These are phyloP conservation scores for Himalopsyche anomala DNA, from an alignment of 2,888 invertebrate genomes.

Conservation along the genomic window DNA sequence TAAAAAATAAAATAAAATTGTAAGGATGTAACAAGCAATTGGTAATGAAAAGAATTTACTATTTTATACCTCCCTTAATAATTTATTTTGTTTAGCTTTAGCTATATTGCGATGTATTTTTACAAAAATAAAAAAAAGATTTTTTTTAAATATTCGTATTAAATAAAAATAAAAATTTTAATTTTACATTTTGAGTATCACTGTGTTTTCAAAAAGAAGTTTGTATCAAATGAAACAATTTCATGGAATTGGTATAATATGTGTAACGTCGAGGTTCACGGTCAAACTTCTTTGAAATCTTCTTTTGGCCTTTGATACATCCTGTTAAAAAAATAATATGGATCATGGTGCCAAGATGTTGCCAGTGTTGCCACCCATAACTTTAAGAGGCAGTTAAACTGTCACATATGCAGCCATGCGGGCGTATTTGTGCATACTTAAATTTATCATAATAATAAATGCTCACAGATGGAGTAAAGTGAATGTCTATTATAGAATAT, in stretches of 20 bases:
- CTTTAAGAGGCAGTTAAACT: not conserved
- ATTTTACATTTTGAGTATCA: not conserved
- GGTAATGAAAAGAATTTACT: too few relatives aligned
- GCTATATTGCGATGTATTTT: too few relatives aligned
- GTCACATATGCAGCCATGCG: too few relatives aligned
- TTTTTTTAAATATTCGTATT: too few relatives aligned
- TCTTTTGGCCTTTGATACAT: conserved; percentile 34
- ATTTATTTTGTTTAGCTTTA: too few relatives aligned
- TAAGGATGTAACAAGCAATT: too few relatives aligned
- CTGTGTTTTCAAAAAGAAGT: not conserved
- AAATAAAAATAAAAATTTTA: too few relatives aligned
- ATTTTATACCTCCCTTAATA: too few relatives aligned
- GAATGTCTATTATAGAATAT: too few relatives aligned
- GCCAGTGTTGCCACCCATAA: conserved; percentile 17
- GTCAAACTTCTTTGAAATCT: conserved; percentile 23
- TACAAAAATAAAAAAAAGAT: too few relatives aligned
- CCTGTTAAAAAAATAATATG: conserved; percentile 20
- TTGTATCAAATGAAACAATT: conserved; percentile 19
- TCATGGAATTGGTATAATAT: conserved; percentile 13
- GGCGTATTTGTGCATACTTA: not conserved
- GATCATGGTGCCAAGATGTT: not conserved
- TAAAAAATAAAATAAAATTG: too few relatives aligned
- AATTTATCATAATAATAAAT: conserved; percentile 15
- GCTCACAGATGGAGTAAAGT: not conserved
- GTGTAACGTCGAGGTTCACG: conserved; percentile 1